Evolutionary conservation across 2,113 vertebrate genomes (phyloP), one percentile per base, ranked within the genome.

Genomic region (Poicephalus meyeri): DNA sequence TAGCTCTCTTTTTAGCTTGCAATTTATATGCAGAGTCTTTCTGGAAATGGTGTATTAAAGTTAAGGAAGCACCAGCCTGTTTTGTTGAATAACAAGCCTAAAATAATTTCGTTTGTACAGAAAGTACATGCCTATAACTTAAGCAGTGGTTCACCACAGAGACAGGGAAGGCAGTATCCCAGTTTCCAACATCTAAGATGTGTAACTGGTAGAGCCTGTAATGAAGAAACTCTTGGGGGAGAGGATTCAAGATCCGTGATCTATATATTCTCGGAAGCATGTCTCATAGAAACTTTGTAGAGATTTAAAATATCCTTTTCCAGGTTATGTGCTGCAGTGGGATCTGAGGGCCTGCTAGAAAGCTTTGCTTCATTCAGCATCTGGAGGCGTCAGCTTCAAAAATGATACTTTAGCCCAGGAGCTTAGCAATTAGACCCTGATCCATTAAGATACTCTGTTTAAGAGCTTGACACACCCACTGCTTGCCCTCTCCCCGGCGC

Each of bases 321-420:
- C 19, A 86, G 53, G 13, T 31, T 80, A 8, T 13, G 15, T 37
- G 44, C 65, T 73, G 18, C 55, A 60, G 61, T 18, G 39, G 14
- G 4, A 16, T 82, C 49, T 88, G 60, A 2, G 0, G 21, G 46
- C 64, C 60, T 68, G 46, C 70, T 93, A 25, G 49, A 85, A 88
- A 73, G 28, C 7, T 91, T 86, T 91, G 88, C 87, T 94, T 95
- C 91, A 42, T 66, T 91, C 95, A 96, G 95, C 95, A 88, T 74
- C 42, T 86, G 65, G 18, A 83, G 17, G 68, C 84, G 80, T 91
- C 95, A 93, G 69, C 72, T 83, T 88, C 66, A 74, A 24, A 96
- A 94, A 92, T 26, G 4, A 88, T 84, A 80, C 49, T 71, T 90
- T 73, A 94, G 64, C 91, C 60, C 55, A 53, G 46, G 29, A 60